These are phyloP conservation scores for Jacana jacana DNA, from an alignment of 2,113 vertebrate species.

Conservation along the genomic window DNA sequence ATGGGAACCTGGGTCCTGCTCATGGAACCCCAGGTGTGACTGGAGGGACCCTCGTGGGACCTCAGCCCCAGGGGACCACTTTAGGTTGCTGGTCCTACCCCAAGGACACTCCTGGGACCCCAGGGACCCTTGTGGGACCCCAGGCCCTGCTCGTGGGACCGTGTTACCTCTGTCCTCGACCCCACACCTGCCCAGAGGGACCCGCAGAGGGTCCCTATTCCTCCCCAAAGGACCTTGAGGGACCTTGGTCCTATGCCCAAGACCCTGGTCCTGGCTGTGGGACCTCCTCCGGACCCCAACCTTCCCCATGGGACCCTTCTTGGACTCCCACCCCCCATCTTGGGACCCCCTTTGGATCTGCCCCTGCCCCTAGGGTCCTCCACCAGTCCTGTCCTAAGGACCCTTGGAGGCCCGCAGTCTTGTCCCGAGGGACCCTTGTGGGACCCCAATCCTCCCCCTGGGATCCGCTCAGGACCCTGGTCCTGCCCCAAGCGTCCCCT, in stretches of 20 bases:
- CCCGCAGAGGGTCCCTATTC: neutral
- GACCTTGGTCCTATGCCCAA: neutral
- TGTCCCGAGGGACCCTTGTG: neutral
- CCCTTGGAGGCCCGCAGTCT: neutral
- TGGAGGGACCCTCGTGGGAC: no score
- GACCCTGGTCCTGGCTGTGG: neutral
- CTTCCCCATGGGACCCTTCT: neutral
- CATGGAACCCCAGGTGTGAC: no score
- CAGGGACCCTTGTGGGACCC: rapidly evolving
- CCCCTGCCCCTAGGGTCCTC: neutral
- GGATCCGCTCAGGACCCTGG: rapidly evolving
- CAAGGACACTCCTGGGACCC: neutral
- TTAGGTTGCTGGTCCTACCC: neutral
- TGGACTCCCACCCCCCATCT: neutral
- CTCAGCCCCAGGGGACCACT: no score
- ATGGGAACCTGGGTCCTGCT: neutral
- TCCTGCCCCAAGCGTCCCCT: no score
- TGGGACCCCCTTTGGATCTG: neutral
- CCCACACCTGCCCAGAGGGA: neutral
- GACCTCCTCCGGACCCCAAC: neutral
- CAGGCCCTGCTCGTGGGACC: neutral
- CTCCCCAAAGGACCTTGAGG: neutral
- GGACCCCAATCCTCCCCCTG: rapidly evolving
- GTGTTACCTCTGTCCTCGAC: no score
- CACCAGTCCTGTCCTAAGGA: neutral